A percentile compares a stretch with the other conserved stretches of the same genome.
phyloP scores from a whole-genome alignment of 1,140 invertebrate genomes.

The Drosophila tropicalis region DNA sequence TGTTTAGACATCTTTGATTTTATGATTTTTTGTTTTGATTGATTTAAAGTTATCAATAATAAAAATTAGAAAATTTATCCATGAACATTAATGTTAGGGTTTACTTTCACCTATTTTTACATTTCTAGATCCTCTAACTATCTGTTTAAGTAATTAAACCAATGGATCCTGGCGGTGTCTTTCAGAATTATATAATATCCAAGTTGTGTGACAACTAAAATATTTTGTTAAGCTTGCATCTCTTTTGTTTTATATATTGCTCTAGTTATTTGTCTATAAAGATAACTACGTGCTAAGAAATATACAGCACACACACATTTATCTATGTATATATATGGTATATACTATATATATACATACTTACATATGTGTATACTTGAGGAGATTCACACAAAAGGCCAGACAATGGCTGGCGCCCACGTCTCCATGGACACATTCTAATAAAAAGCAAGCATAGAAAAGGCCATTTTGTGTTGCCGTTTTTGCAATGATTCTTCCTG shows the following conservation, averaged over 20 bases:
- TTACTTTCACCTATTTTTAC: too few species aligned
- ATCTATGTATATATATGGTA: too few species aligned
- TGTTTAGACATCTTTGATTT: too few species aligned
- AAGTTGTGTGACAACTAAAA: constrained; percentile 31
- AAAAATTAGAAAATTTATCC: too few species aligned
- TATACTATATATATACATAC: too few species aligned
- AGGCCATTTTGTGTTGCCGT: constrained; percentile 64
- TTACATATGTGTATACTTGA: too few species aligned
- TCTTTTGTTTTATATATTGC: constrained; percentile 69
- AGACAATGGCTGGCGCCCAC: constrained; percentile 73
- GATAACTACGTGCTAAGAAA: constrained; percentile 80
- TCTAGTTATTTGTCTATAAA: constrained; percentile 46
- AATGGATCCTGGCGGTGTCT: too few species aligned
- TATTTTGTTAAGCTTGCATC: constrained; percentile 35
- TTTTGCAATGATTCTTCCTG: constrained; percentile 48
- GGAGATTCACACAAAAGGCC: constrained; percentile 46
- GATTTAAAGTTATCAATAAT: too few species aligned
- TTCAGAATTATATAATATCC: constrained; percentile 6
- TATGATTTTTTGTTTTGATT: too few species aligned
- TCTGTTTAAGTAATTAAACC: too few species aligned
- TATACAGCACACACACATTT: constrained; percentile 51
- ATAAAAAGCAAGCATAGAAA: constrained; percentile 71
- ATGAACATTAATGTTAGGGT: too few species aligned
- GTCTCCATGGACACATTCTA: constrained; percentile 78
- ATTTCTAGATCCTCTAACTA: too few species aligned